These are phyloP conservation scores for Mormyrus lacerda DNA, from an alignment of 2,113 vertebrate genomes.

Conservation along the genomic window DNA sequence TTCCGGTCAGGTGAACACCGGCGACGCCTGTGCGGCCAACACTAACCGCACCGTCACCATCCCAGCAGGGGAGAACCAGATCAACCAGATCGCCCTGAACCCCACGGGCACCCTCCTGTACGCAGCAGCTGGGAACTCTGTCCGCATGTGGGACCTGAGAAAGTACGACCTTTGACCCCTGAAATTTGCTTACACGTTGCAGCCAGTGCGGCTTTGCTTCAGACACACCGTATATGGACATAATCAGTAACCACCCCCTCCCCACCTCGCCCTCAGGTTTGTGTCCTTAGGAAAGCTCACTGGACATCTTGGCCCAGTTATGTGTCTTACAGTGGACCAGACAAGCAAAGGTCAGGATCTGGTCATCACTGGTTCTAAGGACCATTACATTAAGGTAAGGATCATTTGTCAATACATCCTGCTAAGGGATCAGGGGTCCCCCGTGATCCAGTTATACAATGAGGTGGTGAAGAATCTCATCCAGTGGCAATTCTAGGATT, in stretches of 20 bases:
- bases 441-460: neutral
- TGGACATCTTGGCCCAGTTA: constrained; percentile 85
- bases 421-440: neutral
- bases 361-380: constrained; percentile 96
- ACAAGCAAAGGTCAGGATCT: constrained; percentile 80
- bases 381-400: constrained; percentile 86
- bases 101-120: constrained; percentile 84
- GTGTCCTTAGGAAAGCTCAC: constrained; percentile 91
- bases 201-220: neutral
- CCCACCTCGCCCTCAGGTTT: constrained; percentile 62
- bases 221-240: neutral
- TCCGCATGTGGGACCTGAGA: constrained; percentile 95
- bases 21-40: constrained; percentile 73
- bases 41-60: constrained; percentile 82
- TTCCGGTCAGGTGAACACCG: constrained; percentile 79
- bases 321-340: constrained; percentile 85
- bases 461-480: neutral
- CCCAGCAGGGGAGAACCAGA: constrained; percentile 90
- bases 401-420: neutral
- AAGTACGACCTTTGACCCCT: constrained; percentile 59
- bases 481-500: neutral
- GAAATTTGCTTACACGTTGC: neutral
- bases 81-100: constrained; percentile 89
- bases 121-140: constrained; percentile 83
- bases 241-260: neutral